Evolutionary conservation across 2,797 vertebrate genomes (phyloP), one percentile per base, ranked within the genome.

Genomic region (Neoniphon sammara): DNA sequence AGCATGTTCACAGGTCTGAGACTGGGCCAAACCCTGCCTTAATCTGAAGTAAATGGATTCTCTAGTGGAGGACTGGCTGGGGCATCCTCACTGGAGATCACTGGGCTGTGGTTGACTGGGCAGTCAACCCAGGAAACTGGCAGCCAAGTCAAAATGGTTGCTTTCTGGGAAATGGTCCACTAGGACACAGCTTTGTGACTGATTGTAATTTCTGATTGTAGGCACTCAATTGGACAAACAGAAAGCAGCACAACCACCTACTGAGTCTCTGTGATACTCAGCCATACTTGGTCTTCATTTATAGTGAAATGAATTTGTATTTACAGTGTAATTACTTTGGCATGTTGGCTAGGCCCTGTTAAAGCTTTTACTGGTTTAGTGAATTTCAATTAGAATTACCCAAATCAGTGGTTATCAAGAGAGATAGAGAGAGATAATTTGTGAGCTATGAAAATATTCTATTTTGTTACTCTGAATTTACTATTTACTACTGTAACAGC

Each of bases 41-140:
- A 87, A 91, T 93, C 84, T 87, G 80, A 85, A 89, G 80, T 80
- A 87, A 93, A 92, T 85, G 69, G 83, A 88, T 86, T 88, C 68
- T 81, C 75, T 69, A 31, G 49, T 75, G 68, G 76, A 64, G 60
- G 82, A 78, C 76, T 63, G 75, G 71, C 85, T 70, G 70, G 73
- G 69, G 73, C 72, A 5, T 78, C 63, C 74, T 81, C 66, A 61
- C 5, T 82, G 70, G 80, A 80, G 70, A 83, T 77, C 77, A 75
- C 73, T 84, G 80, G 81, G 77, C 83, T 80, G 73, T 83, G 66
- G 75, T 85, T 79, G 90, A 67, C 77, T 83, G 81, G 76, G 79
- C 86, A 76, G 75, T 60, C 75, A 83, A 86, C 69, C 60, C 75
- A 67, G 64, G 70, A 61, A 39, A 55, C 77, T 60, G 72, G 70